Evolutionary conservation across 2,888 invertebrate genomes (phyloP).

Genomic region (Ecdyonurus torrentis): DNA sequence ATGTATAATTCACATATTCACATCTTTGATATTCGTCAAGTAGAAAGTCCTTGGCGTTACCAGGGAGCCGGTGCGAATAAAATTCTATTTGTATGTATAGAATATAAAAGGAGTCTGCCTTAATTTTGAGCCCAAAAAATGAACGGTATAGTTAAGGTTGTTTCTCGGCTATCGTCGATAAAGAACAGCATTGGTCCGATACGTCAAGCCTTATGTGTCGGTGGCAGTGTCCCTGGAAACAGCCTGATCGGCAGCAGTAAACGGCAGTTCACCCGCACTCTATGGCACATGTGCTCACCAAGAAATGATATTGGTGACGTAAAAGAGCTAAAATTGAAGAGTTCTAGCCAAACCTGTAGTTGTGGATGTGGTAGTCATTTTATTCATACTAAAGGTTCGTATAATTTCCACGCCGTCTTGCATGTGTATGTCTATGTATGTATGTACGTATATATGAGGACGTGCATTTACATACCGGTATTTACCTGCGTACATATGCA

Average conservation of each 20-base stretch:
- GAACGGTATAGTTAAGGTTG: constrained; percentile 49
- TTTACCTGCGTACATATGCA: no score
- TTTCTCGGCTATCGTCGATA: constrained; percentile 31
- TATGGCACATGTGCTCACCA: constrained; percentile 52
- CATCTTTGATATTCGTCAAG: no score
- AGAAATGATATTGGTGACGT: constrained; percentile 20
- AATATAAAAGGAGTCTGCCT: no score
- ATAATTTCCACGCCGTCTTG: no score
- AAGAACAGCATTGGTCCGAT: constrained; percentile 22
- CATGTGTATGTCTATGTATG: no score
- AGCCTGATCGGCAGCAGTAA: constrained; percentile 32
- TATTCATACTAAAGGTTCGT: constrained; percentile 52
- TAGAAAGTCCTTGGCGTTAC: no score
- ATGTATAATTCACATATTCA: no score
- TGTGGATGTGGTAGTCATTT: constrained; percentile 48
- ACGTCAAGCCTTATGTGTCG: constrained; percentile 20
- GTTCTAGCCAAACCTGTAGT: constrained; percentile 43
- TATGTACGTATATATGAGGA: background rate
- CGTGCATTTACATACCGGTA: background rate
- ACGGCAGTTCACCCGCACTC: constrained; percentile 47
- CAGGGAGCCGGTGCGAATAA: no score
- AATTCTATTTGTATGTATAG: no score
- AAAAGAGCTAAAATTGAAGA: constrained; percentile 26
- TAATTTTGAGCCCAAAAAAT: no score
- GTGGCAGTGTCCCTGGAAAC: constrained; percentile 24